Percentiles rank a stretch among this genome's conserved stretches.
Evolutionary conservation across 2,888 invertebrate genomes (phyloP).

Genomic region (Pseudococcus jackbeardsleyi): DNA sequence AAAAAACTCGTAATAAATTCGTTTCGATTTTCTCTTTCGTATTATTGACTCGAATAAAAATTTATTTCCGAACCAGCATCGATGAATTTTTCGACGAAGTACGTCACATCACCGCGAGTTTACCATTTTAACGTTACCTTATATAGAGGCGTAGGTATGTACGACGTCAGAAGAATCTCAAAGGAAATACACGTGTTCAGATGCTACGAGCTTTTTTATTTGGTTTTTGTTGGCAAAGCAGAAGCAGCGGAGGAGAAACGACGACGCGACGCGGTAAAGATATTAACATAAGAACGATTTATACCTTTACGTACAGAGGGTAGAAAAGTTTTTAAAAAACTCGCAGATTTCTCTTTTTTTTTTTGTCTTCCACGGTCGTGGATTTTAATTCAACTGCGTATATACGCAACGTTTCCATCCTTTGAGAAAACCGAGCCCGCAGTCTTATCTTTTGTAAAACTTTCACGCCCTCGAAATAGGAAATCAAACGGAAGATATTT

Average conservation of each 20-base stretch:
- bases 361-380: conserved; percentile 18
- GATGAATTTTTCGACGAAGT: neutral
- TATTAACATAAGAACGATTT: conserved; percentile 35
- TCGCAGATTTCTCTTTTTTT: neutral
- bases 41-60: neutral
- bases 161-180: conserved; percentile 7
- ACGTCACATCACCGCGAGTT: conserved; percentile 11
- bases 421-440: conserved; percentile 26
- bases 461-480: conserved; percentile 27
- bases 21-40: neutral
- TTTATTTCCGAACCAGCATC: neutral
- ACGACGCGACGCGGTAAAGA: neutral
- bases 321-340: conserved; percentile 25
- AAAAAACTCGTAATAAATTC: neutral
- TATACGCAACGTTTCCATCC: neutral
- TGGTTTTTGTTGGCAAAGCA: neutral
- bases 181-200: conserved; percentile 25
- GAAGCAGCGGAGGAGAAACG: neutral
- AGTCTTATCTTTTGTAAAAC: conserved; percentile 26
- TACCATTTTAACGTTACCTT: conserved; percentile 1
- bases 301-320: neutral
- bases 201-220: conserved; percentile 7
- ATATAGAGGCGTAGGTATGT: neutral
- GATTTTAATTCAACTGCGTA: conserved; percentile 17
- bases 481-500: conserved; percentile 36